These are phyloP conservation scores for Polyergus mexicanus DNA, from an alignment of 1,140 invertebrate genomes.

Conservation along the genomic window DNA sequence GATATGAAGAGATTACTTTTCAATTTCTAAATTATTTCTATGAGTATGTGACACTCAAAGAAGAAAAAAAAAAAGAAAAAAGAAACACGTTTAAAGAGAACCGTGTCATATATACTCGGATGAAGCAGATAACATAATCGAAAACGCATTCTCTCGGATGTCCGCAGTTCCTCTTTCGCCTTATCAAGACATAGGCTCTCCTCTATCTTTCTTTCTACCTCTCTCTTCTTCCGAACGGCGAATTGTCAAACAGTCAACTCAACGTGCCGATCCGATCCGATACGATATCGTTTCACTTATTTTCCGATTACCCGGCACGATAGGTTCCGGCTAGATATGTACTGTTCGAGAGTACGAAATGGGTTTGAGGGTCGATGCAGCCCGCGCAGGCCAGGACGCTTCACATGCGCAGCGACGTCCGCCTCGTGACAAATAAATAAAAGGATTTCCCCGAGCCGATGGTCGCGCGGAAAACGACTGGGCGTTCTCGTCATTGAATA, in stretches of 20 bases:
- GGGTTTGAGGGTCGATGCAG: slow-evolving; percentile 77
- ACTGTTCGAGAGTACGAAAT: slow-evolving; percentile 76
- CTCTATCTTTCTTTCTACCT: not conserved
- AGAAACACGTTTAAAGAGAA: slow-evolving; percentile 5
- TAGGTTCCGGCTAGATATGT: slow-evolving; percentile 67
- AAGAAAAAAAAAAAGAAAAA: too few relatives aligned
- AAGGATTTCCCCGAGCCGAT: slow-evolving; percentile 33
- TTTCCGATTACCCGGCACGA: slow-evolving; percentile 69
- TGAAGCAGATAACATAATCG: slow-evolving; percentile 31
- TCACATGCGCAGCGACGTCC: slow-evolving; percentile 74
- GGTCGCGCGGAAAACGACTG: not conserved
- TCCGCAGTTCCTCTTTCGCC: slow-evolving; percentile 9
- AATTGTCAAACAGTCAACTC: slow-evolving; percentile 45
- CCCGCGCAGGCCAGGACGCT: slow-evolving; percentile 74
- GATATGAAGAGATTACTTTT: not conserved
- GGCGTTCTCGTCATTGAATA: slow-evolving; percentile 1
- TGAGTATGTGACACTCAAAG: too few relatives aligned
- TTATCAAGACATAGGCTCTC: not conserved
- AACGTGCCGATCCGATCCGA: slow-evolving; percentile 61
- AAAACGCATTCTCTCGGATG: slow-evolving; percentile 20
- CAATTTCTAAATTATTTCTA: slow-evolving; percentile 5
- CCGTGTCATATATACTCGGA: not conserved
- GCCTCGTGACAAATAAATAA: slow-evolving; percentile 73
- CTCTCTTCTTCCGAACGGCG: too few relatives aligned
- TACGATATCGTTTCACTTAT: slow-evolving; percentile 64